A percentile compares a stretch with the other conserved stretches of the same genome.
Conservation (phyloP, 2,113 vertebrate species). For the Cettia cetti region DNA sequence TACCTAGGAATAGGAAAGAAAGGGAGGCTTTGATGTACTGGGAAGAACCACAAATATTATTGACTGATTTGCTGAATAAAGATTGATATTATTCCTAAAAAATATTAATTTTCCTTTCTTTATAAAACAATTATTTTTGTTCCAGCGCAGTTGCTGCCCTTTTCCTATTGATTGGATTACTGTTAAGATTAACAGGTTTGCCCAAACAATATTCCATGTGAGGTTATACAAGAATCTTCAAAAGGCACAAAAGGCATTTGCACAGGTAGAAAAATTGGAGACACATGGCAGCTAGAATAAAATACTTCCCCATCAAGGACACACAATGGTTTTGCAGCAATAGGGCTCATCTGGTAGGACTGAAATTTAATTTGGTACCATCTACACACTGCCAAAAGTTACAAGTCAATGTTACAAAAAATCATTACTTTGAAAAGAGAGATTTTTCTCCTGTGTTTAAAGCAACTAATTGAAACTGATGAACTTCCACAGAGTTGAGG, state of each 20-base stretch:
- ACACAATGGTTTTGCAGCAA: neutral
- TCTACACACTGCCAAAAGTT: neutral
- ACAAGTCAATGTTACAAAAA: neutral
- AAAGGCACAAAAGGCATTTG: neutral
- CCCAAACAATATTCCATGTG: neutral
- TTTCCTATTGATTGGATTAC: neutral
- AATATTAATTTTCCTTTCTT: neutral
- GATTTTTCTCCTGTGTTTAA: neutral
- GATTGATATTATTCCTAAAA: neutral
- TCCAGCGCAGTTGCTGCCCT: neutral
- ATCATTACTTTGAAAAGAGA: neutral
- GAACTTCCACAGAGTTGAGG: neutral
- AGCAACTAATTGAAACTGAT: neutral
- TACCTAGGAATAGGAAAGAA: neutral
- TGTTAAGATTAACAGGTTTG: neutral
- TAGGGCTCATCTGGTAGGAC: neutral
- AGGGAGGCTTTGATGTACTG: neutral
- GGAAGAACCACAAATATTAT: neutral
- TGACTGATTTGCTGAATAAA: neutral
- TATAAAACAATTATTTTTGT: neutral
- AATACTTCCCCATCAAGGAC: neutral
- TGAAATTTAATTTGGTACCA: neutral
- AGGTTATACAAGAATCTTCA: neutral
- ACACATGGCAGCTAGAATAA: neutral
- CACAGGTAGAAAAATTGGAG: neutral